Evolutionary conservation across 2,888 invertebrate species (phyloP).

Genomic region (Synanthedon vespiformis): DNA sequence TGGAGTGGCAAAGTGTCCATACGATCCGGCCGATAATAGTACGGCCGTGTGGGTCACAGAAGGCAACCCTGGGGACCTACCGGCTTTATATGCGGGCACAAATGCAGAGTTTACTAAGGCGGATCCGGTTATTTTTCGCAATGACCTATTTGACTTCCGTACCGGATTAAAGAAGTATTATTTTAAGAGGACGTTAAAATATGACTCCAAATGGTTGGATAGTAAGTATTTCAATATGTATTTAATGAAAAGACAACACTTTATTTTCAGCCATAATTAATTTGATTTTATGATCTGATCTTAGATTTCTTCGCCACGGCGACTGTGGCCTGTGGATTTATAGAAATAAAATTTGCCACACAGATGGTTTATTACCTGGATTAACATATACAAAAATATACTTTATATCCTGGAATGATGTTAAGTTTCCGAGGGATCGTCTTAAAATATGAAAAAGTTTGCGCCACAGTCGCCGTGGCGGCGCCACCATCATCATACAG

Average conservation of each 20-base stretch:
- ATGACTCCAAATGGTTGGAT: constrained; percentile 80
- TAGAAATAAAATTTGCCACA: no score
- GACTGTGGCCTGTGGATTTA: no score
- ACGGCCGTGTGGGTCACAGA: constrained; percentile 79
- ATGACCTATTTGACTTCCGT: constrained; percentile 73
- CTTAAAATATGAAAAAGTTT: no score
- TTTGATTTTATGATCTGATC: no score
- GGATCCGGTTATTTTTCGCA: constrained; percentile 79
- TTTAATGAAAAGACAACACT: neutral
- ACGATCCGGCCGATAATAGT: constrained; percentile 79
- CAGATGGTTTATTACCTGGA: no score
- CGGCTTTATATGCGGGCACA: constrained; percentile 78
- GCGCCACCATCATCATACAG: no score
- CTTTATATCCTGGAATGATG: no score
- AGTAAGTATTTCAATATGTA: constrained; percentile 57
- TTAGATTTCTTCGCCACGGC: no score
- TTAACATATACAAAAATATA: no score
- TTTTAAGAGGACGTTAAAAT: constrained; percentile 76
- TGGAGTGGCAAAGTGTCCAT: constrained; percentile 79
- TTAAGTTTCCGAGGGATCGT: no score
- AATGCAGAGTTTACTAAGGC: constrained; percentile 79
- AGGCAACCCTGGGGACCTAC: constrained; percentile 75
- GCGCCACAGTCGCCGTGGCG: no score
- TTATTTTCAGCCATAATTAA: no score
- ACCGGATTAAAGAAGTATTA: constrained; percentile 72